Evolutionary conservation across 2,797 vertebrate genomes (phyloP), one percentile per base, ranked within the genome.

Genomic region (Coregonus ussuriensis): DNA sequence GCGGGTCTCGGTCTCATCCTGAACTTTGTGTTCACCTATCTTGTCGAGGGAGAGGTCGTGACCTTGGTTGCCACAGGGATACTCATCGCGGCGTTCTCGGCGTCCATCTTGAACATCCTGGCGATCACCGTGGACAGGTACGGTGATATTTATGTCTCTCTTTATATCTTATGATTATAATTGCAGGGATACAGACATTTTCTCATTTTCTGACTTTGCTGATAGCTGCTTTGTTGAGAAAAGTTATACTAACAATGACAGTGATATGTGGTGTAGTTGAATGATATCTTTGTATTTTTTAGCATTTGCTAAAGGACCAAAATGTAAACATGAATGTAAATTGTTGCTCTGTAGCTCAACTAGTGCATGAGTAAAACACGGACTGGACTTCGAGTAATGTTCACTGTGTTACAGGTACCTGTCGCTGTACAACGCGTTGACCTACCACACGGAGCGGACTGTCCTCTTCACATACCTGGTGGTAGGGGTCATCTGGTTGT

Each of bases 391-490:
- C 0, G 3, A 47, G 21, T 63, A 25, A 25, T 25, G 16, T 63
- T 63, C 25, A 63, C 9, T 63, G 25, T 21, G 4, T 63, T 63
- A 97, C 92, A 95, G 97, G 0, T 98, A 98, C 92, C 90, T 97
- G 86, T 98, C 96, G 29, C 89, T 98, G 6, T 96, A 95, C 93
- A 96, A 97, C 72, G 97, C 97, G 0, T 93, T 98, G 75, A 98
- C 96, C 85, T 97, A 98, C 90, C 96, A 96, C 93, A 95, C 96
- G 0, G 96, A 97, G 71, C 94, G 96, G 79, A 95, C 95, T 0
- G 90, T 95, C 83, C 93, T 94, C 73, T 95, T 92, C 91, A 96
- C 96, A 71, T 96, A 96, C 79, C 84, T 93, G 76, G 91, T 95
- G 91, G 94, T 97, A 88, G 85, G 91, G 75, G 84, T 95, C 72